phyloP scores from a whole-genome alignment of 2,888 invertebrate species.

The Apamea epomidion region DNA sequence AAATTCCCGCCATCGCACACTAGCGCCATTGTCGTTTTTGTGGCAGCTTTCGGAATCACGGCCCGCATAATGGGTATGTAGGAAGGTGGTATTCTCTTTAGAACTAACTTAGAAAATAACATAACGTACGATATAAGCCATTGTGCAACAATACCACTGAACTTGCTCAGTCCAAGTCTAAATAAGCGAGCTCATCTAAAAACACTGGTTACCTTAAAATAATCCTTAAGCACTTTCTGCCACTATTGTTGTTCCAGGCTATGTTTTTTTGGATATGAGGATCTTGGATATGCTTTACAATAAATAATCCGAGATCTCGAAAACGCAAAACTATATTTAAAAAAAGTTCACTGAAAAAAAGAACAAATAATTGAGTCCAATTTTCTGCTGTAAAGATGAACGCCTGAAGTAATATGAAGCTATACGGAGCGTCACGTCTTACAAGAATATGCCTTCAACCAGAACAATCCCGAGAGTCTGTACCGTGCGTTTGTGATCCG shows the following conservation, averaged over 20 bases:
- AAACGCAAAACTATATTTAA: neutral
- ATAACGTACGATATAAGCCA: neutral
- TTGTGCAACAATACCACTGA: neutral
- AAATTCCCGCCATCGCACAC: constrained; percentile 35
- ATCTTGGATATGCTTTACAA: neutral
- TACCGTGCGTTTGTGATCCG: constrained; percentile 39
- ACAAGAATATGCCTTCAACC: constrained; percentile 22
- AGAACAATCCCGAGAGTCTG: constrained; percentile 29
- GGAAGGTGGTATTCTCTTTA: constrained; percentile 7
- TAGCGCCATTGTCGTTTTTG: constrained; percentile 45
- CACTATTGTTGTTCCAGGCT: neutral
- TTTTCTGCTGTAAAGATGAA: neutral
- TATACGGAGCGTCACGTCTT: neutral
- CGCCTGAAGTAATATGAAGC: neutral
- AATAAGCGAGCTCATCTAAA: neutral
- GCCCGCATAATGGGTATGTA: constrained; percentile 20
- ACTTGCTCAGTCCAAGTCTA: neutral
- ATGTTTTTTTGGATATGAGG: neutral
- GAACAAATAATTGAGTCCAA: neutral
- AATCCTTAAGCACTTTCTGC: neutral
- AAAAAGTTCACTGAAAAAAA: neutral
- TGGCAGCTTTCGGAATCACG: constrained; percentile 20
- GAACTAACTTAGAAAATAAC: neutral
- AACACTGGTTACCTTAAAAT: neutral
- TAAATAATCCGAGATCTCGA: neutral